phyloP scores from a whole-genome alignment of 2,797 vertebrate genomes.

The Echiichthys vipera region DNA sequence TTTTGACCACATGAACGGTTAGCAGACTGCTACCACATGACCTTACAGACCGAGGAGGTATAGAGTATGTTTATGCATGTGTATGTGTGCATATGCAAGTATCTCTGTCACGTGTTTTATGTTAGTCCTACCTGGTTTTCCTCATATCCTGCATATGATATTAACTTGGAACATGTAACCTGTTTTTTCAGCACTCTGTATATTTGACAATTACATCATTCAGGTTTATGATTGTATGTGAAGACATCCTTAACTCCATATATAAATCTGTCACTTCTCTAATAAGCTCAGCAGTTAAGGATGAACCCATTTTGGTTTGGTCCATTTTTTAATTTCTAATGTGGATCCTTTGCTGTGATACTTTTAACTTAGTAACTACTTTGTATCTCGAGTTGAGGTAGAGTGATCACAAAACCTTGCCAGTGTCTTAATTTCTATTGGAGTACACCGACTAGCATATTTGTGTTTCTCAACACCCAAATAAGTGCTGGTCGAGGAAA shows the following conservation, averaged over 20 bases:
- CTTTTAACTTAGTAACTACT: not conserved
- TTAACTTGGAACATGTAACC: not conserved
- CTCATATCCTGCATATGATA: not conserved
- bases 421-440: not conserved
- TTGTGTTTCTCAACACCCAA: not conserved
- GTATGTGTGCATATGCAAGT: too few species aligned
- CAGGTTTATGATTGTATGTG: not conserved
- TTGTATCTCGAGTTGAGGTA: not conserved
- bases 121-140: not conserved
- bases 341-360: not conserved
- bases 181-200: not conserved
- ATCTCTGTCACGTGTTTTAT: not conserved
- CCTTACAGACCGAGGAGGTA: not conserved
- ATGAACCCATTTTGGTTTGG: conserved; percentile 17
- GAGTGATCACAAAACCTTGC: not conserved
- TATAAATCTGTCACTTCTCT: not conserved
- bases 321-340: too few species aligned
- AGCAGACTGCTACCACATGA: not conserved
- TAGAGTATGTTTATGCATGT: too few species aligned
- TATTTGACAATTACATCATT: not conserved
- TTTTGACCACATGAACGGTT: not conserved
- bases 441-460: not conserved
- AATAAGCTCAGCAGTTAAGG: not conserved
- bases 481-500: not conserved
- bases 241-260: not conserved